These are phyloP conservation scores for Nannobrachium achirus DNA, from an alignment of 2,113 vertebrate species.

Conservation along the genomic window DNA sequence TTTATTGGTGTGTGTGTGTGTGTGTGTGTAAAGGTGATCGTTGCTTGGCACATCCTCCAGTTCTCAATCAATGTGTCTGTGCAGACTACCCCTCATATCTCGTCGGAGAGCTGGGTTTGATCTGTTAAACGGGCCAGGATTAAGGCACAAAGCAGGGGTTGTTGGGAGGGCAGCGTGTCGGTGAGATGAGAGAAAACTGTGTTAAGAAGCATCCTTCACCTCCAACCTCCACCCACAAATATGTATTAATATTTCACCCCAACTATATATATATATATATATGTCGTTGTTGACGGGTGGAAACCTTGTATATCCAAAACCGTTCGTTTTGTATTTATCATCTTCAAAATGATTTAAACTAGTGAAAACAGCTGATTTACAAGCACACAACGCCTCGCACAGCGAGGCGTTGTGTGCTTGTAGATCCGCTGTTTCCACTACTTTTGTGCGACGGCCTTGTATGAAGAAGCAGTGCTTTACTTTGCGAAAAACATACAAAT, in stretches of 20 bases:
- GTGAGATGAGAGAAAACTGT: slow-evolving; percentile 39
- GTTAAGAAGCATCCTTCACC: slow-evolving; percentile 34
- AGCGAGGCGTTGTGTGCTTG: no score
- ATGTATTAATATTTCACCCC: slow-evolving; percentile 5
- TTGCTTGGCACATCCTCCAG: slow-evolving; percentile 21
- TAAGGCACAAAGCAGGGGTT: slow-evolving; percentile 58
- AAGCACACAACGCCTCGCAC: no score
- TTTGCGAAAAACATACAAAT: no score
- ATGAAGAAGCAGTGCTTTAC: no score
- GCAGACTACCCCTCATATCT: slow-evolving; percentile 53
- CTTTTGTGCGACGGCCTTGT: no score
- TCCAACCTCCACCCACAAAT: slow-evolving; percentile 36
- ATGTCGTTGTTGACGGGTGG: no score
- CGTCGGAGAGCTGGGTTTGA: slow-evolving; percentile 44
- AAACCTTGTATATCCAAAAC: no score
- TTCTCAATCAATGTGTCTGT: slow-evolving; percentile 45
- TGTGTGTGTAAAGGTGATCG: slow-evolving; percentile 29
- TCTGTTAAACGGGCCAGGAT: slow-evolving; percentile 64
- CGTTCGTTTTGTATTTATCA: no score
- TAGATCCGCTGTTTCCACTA: no score
- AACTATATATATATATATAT: no score
- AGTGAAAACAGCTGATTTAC: no score
- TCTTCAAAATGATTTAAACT: no score
- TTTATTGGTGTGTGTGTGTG: background rate
- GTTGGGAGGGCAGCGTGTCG: slow-evolving; percentile 33